Percentiles rank a stretch among this genome's conserved stretches.
phyloP scores from a whole-genome alignment of 2,888 invertebrate genomes.

The Heliconius charithonia region DNA sequence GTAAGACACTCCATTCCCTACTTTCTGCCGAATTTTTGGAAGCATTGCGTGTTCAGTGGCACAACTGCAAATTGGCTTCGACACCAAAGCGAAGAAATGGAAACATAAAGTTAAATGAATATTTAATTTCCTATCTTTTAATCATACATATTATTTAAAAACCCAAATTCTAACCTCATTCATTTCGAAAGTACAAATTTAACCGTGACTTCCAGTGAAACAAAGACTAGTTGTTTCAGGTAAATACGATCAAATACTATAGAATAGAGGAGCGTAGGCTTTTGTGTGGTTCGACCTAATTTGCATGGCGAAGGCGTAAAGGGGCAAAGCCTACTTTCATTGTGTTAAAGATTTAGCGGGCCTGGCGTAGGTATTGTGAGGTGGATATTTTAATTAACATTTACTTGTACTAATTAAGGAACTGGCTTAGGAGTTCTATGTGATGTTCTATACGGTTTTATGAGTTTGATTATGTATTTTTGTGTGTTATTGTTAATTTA shows the following conservation, averaged over 20 bases:
- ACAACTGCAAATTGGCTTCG: no score
- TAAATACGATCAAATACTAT: slow-evolving; percentile 43
- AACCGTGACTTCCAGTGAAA: slow-evolving; percentile 32
- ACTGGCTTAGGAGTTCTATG: neutral
- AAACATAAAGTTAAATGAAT: no score
- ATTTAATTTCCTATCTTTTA: no score
- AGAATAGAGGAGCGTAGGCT: slow-evolving; percentile 38
- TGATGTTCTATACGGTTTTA: neutral
- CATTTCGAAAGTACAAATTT: slow-evolving; percentile 26
- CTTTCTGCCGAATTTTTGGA: no score
- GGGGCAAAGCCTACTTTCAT: slow-evolving; percentile 36
- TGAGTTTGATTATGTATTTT: no score
- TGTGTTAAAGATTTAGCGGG: slow-evolving; percentile 33
- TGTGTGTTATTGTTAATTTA: neutral
- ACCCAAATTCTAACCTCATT: neutral
- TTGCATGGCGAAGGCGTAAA: slow-evolving; percentile 40
- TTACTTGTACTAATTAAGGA: slow-evolving; percentile 25
- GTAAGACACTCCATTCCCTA: no score
- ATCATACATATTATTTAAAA: neutral
- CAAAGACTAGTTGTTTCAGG: slow-evolving; percentile 40
- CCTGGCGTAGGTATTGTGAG: slow-evolving; percentile 17
- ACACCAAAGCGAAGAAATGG: no score
- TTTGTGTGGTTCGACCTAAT: slow-evolving; percentile 42
- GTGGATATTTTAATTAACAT: slow-evolving; percentile 35
- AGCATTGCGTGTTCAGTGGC: no score